Conservation (phyloP, 2,888 invertebrate species). For the Cyclophora albipunctata region DNA sequence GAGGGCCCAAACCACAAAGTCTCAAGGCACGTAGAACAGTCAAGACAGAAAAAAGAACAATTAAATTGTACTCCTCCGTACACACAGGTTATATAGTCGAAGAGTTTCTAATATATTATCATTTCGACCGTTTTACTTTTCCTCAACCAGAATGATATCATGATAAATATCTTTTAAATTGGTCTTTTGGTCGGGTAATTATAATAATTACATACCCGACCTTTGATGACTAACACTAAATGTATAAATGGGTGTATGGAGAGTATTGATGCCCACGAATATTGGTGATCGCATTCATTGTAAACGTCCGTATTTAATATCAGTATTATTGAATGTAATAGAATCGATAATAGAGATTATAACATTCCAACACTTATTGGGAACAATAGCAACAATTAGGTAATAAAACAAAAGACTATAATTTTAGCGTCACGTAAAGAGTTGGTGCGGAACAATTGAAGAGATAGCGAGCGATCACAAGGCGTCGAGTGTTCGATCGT, state of each 20-base stretch:
- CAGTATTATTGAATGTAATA: conserved; percentile 28
- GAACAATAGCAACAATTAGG: conserved; percentile 69
- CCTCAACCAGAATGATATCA: conserved; percentile 17
- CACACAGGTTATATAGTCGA: conserved; percentile 28
- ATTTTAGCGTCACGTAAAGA: conserved; percentile 62
- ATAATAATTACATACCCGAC: no score
- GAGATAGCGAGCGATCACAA: conserved; percentile 54
- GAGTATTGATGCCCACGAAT: neutral
- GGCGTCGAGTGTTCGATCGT: conserved; percentile 60
- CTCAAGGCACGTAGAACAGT: conserved; percentile 32
- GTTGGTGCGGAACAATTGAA: conserved; percentile 57
- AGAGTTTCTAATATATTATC: conserved; percentile 15
- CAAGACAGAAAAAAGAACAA: conserved; percentile 57
- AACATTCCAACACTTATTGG: conserved; percentile 44
- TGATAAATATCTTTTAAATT: neutral
- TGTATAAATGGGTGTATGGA: no score
- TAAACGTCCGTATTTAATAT: conserved; percentile 18
- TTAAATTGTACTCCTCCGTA: conserved; percentile 30
- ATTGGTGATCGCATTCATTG: conserved; percentile 10
- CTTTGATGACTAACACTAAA: no score
- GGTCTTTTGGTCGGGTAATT: neutral
- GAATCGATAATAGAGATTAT: conserved; percentile 36
- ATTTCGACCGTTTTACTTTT: conserved; percentile 42
- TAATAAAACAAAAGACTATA: conserved; percentile 69
- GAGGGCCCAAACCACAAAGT: conserved; percentile 60